Evolutionary conservation across 2,113 vertebrate genomes (phyloP), one percentile per base, ranked within the genome.

Genomic region (Donacobius atricapilla): DNA sequence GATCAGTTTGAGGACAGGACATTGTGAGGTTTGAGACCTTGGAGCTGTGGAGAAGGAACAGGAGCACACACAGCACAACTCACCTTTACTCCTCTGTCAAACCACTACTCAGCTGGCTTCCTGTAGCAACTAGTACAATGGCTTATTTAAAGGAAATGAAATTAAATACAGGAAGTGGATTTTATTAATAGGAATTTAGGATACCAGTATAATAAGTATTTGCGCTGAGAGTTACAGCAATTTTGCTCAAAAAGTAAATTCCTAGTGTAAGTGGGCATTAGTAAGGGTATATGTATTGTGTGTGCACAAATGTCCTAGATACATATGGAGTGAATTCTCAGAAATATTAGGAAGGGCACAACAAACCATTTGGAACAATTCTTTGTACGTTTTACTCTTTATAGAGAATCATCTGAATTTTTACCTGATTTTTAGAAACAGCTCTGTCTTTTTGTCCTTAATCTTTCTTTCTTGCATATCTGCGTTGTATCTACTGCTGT

Each of bases 341-440:
- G 66, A 87, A 85, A 60, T 60, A 68, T 13, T 18, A 40, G 30
- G 13, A 80, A 69, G 8, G 9, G 9, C 40, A 94, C 71, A 14
- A 39, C 33, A 83, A 68, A 56, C 15, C 80, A 8, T 83, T 90
- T 57, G 24, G 50, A 54, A 53, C 1, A 2, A 80, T 61, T 88
- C 45, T 68, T 71, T 72, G 24, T 44, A 58, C 30, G 48, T 54
- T 56, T 48, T 66, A 28, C 18, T 64, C 7, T 68, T 73, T 8
- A 58, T 28, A 57, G 3, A 64, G 31, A 91, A 90, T 73, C 30
- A 71, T 3, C 18, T 69, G 14, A 83, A 72, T 78, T 65, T 94
- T 96, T 95, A 97, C 97, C 96, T 83, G 70, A 28, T 18, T 23
- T 83, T 94, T 56, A 95, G 77, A 57, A 87, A 56, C 31, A 35